Conservation (phyloP, 1,140 invertebrate genomes). For the Cydia fagiglandana region DNA sequence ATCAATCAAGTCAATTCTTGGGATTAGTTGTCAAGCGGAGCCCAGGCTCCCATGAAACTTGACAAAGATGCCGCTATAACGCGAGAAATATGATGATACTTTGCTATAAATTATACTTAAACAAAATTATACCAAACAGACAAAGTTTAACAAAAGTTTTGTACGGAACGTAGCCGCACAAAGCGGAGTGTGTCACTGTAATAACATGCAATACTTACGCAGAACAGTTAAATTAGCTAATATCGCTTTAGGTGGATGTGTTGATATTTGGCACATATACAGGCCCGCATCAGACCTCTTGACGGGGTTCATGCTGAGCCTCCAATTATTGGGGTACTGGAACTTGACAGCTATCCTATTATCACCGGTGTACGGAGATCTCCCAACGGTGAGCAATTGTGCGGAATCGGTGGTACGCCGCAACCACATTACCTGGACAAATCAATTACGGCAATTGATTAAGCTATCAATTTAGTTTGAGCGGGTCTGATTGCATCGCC, state of each 20-base stretch:
- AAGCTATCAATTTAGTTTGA: constrained; percentile 24
- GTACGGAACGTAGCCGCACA: no score
- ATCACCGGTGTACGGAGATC: constrained; percentile 86
- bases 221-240: constrained; percentile 82
- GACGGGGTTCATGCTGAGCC: constrained; percentile 87
- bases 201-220: constrained; percentile 68
- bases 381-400: constrained; percentile 87
- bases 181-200: neutral
- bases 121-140: no score
- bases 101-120: no score
- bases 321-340: constrained; percentile 92
- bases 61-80: no score
- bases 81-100: no score
- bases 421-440: constrained; percentile 87
- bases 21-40: no score
- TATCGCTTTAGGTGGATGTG: constrained; percentile 87
- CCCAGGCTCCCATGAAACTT: no score
- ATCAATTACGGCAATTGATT: neutral
- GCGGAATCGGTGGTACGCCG: constrained; percentile 85
- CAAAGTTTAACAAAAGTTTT: no score
- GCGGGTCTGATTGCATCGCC: neutral
- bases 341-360: constrained; percentile 85
- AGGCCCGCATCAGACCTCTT: constrained; percentile 86
- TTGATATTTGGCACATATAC: constrained; percentile 93
- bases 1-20: no score